Conservation (phyloP, 2,888 invertebrate species). For the Drosophila lutescens region DNA sequence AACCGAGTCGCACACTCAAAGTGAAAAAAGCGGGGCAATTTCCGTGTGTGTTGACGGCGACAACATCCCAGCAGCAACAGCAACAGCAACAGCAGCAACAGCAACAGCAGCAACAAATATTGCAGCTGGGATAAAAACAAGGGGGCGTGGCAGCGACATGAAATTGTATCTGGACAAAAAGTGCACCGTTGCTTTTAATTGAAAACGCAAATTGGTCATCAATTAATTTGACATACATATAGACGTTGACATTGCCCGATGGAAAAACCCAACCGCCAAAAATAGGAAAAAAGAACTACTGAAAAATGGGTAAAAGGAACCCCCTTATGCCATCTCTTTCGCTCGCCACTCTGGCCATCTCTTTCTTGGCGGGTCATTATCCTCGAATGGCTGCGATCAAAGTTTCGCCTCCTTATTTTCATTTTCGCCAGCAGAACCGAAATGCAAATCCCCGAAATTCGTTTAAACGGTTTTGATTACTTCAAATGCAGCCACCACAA, state of each 20-base stretch:
- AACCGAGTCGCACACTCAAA: conserved; percentile 5
- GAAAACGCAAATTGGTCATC: conserved; percentile 78
- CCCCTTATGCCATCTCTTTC: neutral
- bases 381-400: conserved; percentile 7
- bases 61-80: conserved; percentile 45
- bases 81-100: conserved; percentile 56
- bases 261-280: neutral
- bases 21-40: conserved; percentile 57
- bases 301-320: neutral
- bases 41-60: conserved; percentile 62
- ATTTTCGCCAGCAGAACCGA: conserved; percentile 1
- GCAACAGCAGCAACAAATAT: conserved; percentile 45
- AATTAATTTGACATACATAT: conserved; percentile 79
- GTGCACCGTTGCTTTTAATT: conserved; percentile 74
- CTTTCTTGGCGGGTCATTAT: conserved; percentile 20
- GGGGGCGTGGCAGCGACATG: conserved; percentile 52
- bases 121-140: conserved; percentile 75
- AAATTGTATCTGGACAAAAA: conserved; percentile 63
- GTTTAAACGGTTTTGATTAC: conserved; percentile 74
- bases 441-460: conserved; percentile 72
- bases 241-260: conserved; percentile 47
- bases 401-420: neutral
- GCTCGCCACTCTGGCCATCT: neutral
- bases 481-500: conserved; percentile 55
- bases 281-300: neutral